Conservation (phyloP, 2,797 vertebrate genomes). For the Sebastes jordani region DNA sequence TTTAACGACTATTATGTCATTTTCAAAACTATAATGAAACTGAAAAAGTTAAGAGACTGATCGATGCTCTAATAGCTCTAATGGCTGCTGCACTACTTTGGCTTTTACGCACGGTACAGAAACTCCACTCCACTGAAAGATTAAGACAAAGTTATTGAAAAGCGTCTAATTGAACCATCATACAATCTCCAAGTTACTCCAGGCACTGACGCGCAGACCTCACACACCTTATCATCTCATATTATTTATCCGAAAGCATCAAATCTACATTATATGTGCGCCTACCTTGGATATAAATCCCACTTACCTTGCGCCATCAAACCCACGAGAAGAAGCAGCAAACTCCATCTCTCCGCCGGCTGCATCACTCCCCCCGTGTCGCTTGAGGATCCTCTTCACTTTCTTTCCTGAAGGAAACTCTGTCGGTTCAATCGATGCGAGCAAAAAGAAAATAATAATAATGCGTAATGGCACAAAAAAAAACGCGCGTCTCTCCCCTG, state of each 20-base stretch:
- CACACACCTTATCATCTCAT: background rate
- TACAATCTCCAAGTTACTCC: background rate
- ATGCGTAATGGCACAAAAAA: background rate
- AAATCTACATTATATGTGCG: background rate
- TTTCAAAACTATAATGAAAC: background rate
- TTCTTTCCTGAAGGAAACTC: constrained; percentile 1
- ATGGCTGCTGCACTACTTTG: background rate
- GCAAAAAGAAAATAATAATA: background rate
- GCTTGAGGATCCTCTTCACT: constrained; percentile 30
- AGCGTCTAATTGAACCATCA: background rate
- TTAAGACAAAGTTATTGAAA: background rate
- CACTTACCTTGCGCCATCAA: constrained; percentile 73
- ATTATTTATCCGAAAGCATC: too few relatives aligned
- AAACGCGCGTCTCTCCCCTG: constrained; percentile 26
- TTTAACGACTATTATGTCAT: background rate
- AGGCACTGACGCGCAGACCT: background rate
- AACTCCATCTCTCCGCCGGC: constrained; percentile 64
- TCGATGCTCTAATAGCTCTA: too few relatives aligned
- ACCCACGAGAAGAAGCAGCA: constrained; percentile 67
- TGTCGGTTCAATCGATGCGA: background rate
- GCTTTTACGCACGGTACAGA: constrained; percentile 1
- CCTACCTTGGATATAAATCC: background rate
- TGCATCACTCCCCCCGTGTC: constrained; percentile 63
- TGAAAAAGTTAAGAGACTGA: background rate
- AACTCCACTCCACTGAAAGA: background rate